Percentiles rank a stretch among this genome's conserved stretches.
Conservation (phyloP, 1,140 invertebrate species). For the Tetragnatha versicolor region DNA sequence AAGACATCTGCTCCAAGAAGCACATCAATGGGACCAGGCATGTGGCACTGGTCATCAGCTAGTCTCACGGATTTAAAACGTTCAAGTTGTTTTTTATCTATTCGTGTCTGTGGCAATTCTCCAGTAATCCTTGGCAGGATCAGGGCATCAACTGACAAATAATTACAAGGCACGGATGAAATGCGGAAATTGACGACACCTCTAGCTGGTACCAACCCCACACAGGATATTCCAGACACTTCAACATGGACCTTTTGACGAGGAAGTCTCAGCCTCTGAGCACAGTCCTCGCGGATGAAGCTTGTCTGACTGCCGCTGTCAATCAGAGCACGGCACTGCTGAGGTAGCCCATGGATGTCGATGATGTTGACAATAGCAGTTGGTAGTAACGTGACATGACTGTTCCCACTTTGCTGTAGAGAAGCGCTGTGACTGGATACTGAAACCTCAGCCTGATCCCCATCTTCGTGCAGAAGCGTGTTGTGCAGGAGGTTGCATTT, state of each 20-base stretch:
- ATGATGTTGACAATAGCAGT: neutral
- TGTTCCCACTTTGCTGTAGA: neutral
- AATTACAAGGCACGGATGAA: neutral
- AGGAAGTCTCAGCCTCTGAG: neutral
- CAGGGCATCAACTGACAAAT: neutral
- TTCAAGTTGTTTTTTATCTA: neutral
- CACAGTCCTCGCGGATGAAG: neutral
- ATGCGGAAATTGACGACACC: neutral
- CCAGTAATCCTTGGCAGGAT: neutral
- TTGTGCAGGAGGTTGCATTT: neutral
- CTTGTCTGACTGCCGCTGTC: too few species aligned
- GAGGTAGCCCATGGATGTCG: neutral
- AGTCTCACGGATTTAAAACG: neutral
- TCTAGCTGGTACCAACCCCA: neutral
- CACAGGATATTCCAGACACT: neutral
- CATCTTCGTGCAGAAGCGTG: neutral
- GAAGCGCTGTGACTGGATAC: too few species aligned
- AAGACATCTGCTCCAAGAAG: neutral
- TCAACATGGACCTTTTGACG: neutral
- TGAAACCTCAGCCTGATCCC: neutral
- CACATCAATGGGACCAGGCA: neutral
- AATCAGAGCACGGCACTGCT: neutral
- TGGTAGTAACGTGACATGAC: neutral
- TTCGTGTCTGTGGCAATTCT: neutral
- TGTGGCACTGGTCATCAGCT: neutral